phyloP scores from a whole-genome alignment of 2,888 invertebrate species.

The Eulithis testata region DNA sequence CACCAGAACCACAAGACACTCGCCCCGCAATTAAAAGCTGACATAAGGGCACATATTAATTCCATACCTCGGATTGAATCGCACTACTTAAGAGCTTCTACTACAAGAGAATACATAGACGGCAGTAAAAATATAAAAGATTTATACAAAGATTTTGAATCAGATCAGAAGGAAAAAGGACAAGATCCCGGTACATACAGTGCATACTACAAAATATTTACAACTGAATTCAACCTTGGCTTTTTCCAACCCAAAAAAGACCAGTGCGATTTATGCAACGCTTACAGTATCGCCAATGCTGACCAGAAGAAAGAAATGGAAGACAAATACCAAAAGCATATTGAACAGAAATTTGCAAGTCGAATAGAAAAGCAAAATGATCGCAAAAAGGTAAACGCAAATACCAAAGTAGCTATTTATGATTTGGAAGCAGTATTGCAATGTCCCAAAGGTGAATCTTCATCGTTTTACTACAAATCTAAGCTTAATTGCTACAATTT shows the following conservation, averaged over 20 bases:
- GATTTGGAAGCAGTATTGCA: background rate
- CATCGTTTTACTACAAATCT: background rate
- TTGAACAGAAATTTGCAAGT: conserved; percentile 37
- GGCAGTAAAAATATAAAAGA: too few species aligned
- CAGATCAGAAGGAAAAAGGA: too few species aligned
- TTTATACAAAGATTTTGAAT: too few species aligned
- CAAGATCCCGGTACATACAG: conserved; percentile 28
- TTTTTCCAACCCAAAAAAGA: conserved; percentile 44
- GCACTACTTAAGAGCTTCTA: too few species aligned
- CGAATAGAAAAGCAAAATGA: conserved; percentile 36
- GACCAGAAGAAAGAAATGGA: conserved; percentile 29
- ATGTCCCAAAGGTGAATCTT: background rate
- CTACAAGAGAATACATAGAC: too few species aligned
- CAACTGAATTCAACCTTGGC: conserved; percentile 34
- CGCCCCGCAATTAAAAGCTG: too few species aligned
- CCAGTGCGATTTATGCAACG: conserved; percentile 33
- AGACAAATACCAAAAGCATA: conserved; percentile 31
- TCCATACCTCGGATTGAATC: too few species aligned
- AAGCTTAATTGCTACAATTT: conserved; percentile 31
- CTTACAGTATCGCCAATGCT: conserved; percentile 28
- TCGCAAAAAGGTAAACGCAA: conserved; percentile 27
- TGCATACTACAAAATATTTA: conserved; percentile 35
- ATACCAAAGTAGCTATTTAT: conserved; percentile 33
- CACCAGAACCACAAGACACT: too few species aligned
- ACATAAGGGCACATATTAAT: too few species aligned